Evolutionary conservation across 2,113 vertebrate genomes (phyloP), one percentile per base, ranked within the genome.

Genomic region (Pluvialis apricaria): DNA sequence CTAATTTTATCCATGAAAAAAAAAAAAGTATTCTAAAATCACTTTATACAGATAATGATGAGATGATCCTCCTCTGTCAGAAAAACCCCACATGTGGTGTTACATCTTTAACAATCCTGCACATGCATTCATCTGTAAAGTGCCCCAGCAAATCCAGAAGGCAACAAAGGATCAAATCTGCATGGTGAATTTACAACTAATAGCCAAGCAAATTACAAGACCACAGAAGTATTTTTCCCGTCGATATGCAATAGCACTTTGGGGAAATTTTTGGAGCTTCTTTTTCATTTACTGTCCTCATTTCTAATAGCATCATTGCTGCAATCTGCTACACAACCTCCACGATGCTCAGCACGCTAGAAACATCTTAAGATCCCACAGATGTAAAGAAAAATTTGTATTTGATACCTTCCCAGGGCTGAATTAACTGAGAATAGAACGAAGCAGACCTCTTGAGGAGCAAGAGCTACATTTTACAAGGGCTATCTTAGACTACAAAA

Each of bases 141-240:
- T 51, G 68, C 52, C 68, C 69, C 40, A 45, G 69, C n/a, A 95
- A 90, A 96, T 75, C 65, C 92, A 86, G 88, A 76, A 76, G 19
- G 82, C 58, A 92, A 86, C 64, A 90, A 89, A 85, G 76, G 70
- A 92, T 88, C 88, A 92, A 57, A 82, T 82, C 61, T 52, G 22
- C 79, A 93, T 6, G 68, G 66, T 51, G 62, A 96, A 91, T 95
- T 93, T 92, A 62, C 71, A 96, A 15, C 82, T 90, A 87, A 93
- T 31, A 94, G 71, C 78, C 71, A 87, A 87, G 75, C 34, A 92
- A 88, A 86, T 71, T 55, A 64, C 44, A 90, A 82, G 81, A 84
- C 61, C 82, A 93, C 40, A 86, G 72, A 70, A 21, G 21, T 52
- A 40, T 71, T 93, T 79, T 90, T 80, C 49, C 58, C 72, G 89